A percentile compares a stretch with the other conserved stretches of the same genome.
Evolutionary conservation across 2,888 invertebrate species (phyloP).

Genomic region (Aporophyla lueneburgensis): DNA sequence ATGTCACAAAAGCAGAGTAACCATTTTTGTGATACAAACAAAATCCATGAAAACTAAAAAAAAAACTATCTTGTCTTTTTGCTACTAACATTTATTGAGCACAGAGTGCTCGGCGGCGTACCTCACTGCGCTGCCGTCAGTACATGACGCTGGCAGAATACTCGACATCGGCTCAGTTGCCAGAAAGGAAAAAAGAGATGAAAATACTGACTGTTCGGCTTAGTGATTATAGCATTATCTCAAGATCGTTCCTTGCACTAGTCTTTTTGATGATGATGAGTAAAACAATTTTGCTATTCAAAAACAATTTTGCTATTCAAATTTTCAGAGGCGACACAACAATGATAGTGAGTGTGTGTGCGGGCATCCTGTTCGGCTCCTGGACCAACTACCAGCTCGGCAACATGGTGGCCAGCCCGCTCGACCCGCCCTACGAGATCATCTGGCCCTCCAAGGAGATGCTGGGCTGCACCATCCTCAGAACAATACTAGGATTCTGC

Average conservation of each 20-base stretch:
- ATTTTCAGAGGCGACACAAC: slow-evolving; percentile 96
- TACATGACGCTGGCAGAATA: neutral
- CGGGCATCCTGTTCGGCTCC: slow-evolving; percentile 94
- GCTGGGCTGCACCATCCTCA: slow-evolving; percentile 92
- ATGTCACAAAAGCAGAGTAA: neutral
- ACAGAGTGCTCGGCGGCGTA: neutral
- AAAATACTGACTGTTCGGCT: neutral
- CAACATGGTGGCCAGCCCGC: slow-evolving; percentile 91
- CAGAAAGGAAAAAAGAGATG: neutral
- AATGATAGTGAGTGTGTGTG: slow-evolving; percentile 95
- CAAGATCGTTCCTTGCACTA: neutral
- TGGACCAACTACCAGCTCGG: slow-evolving; percentile 96
- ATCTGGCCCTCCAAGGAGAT: slow-evolving; percentile 95
- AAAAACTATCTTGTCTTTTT: neutral
- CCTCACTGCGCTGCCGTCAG: neutral
- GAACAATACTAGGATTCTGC: slow-evolving; percentile 94
- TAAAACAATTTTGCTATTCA: neutral
- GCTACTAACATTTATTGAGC: neutral
- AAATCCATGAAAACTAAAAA: neutral
- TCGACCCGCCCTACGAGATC: slow-evolving; percentile 93
- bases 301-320: neutral
- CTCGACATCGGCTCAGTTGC: neutral
- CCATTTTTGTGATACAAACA: neutral
- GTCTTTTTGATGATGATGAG: neutral
- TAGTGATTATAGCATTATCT: neutral